Evolutionary conservation across 2,797 vertebrate species (phyloP), one percentile per base, ranked within the genome.

Genomic region (Anabacerthia variegaticeps): DNA sequence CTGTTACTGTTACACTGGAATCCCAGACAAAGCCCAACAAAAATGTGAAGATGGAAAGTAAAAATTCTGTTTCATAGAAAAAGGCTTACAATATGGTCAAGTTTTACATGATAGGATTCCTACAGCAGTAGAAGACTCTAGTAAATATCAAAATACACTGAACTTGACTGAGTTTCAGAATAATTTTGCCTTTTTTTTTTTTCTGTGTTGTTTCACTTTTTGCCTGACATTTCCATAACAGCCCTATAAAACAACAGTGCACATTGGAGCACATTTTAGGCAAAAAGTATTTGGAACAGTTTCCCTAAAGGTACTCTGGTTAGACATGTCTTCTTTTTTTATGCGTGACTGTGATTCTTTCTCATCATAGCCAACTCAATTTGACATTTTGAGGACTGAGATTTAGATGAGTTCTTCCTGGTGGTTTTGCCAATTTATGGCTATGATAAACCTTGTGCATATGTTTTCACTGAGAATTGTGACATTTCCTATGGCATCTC

Each of bases 401-500:
- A 69, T 90, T 93, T 89, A 92, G 85, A 91, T 62, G 63, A 78
- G 48, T 85, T 86, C 79, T 95, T 94, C 92, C 93, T 55, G n/a
- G 66, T 86, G 89, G 74, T 95, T 93, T 93, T 96, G 36, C 48
- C 14, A 6, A 11, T 80, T 90, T 87, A 90, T 95, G 46, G 18
- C 89, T 94, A 58, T 75, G 92, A 93, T 92, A 92, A 80, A 76
- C 86, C 67, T 84, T 43, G 51, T 92, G 92, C 88, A 16, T 83
- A 91, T 43, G 55, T 62, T 37, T 49, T 85, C 49, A 14, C 22
- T 68, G 90, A 95, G 76, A 95, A 95, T 59, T 94, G 88, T 96
- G 92, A 95, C 74, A 69, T 71, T 37, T 95, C 78, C 77, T 91
- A 46, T 46, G 81, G n/a, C 92, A 73, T 92, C 80, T 91, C 46